Percentiles rank a stretch among this genome's conserved stretches.
Evolutionary conservation across 2,113 vertebrate species (phyloP).

Genomic region (Vidua chalybeata): DNA sequence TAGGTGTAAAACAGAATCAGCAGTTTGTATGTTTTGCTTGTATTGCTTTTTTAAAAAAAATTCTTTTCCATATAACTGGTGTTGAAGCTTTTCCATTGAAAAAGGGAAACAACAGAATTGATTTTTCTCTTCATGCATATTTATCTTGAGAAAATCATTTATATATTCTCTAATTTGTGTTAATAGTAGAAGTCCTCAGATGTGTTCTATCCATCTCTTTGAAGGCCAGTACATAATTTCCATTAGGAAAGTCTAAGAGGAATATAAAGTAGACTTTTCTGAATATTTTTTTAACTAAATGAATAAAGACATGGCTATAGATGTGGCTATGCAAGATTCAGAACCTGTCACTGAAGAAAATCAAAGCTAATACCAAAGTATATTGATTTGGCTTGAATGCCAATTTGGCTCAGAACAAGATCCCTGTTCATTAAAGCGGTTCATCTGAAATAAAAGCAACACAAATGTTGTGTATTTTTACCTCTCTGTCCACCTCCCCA

Average conservation of each 20-base stretch:
- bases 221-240: neutral
- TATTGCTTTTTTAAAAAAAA: neutral
- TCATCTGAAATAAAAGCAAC: neutral
- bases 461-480: neutral
- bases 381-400: neutral
- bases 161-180: neutral
- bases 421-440: neutral
- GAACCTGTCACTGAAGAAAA: neutral
- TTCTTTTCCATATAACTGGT: neutral
- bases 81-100: neutral
- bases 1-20: neutral
- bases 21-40: neutral
- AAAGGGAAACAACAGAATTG: neutral
- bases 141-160: neutral
- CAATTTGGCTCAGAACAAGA: neutral
- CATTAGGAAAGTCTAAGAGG: neutral
- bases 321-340: neutral
- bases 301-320: neutral
- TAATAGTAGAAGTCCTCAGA: neutral
- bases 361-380: neutral
- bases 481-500: neutral
- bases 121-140: neutral
- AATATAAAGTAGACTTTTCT: neutral
- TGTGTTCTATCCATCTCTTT: neutral
- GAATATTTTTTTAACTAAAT: neutral